These are phyloP conservation scores for Colossoma macropomum DNA, from an alignment of 2,113 vertebrate species.

Conservation along the genomic window DNA sequence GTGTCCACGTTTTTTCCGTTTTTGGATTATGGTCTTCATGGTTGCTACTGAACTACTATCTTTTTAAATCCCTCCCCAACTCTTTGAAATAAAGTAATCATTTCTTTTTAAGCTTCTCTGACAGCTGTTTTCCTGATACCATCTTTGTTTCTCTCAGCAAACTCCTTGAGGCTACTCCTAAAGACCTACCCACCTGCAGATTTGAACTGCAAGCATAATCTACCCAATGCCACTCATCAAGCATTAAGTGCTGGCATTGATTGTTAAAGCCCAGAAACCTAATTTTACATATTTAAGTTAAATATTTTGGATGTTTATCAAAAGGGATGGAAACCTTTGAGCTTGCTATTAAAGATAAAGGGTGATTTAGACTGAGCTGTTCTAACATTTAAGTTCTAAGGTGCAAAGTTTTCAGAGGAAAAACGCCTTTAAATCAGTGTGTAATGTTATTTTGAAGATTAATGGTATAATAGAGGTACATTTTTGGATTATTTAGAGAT, in stretches of 20 bases:
- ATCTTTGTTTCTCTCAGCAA: background rate
- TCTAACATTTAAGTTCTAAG: background rate
- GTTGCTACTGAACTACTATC: constrained; percentile 13
- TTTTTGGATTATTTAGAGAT: too few species aligned
- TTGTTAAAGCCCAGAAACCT: background rate
- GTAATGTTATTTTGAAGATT: too few species aligned
- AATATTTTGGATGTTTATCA: background rate
- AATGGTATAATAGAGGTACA: too few species aligned
- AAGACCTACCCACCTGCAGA: too few species aligned
- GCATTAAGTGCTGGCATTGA: background rate
- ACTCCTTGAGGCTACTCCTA: too few species aligned
- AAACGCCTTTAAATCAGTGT: too few species aligned
- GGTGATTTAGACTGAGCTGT: background rate
- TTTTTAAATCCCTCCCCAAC: background rate
- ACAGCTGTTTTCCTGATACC: background rate
- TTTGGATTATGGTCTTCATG: background rate
- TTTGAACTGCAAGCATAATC: background rate
- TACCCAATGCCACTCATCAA: background rate
- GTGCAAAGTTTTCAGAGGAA: too few species aligned
- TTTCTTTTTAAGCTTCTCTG: background rate
- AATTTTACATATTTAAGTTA: background rate
- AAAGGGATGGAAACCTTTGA: background rate
- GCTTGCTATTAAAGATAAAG: background rate
- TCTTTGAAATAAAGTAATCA: background rate
- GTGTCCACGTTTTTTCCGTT: background rate